Base-by-base conservation (phyloP, 2,797 vertebrate genomes). In the Acestrorhynchus altus region DNA sequence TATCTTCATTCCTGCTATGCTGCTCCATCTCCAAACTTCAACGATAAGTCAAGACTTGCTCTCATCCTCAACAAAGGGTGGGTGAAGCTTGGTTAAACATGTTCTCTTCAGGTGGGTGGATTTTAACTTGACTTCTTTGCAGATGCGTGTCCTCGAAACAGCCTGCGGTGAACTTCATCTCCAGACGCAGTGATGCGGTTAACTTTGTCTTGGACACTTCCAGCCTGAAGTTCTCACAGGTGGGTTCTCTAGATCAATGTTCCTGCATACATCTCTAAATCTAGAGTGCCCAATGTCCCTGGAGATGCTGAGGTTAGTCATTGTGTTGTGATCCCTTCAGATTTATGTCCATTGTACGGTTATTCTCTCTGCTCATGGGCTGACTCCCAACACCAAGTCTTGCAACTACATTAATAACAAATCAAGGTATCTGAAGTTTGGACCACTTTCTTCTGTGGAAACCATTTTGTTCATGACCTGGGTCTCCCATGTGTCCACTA, bases 51-150 rank as follows among this genome's bases (percentile, higher is more conserved):
- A 0, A 84, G 49, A 35, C 82, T 85, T 15, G 56, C 75, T 0
- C 67, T 92, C 49, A 84, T 93, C 5, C 35, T 88, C 47, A 93
- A 93, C 64, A 92, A 89, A 76, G 92, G 92, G 91, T 93, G 70
- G 76, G 82, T 20, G 22, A 18, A 22, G 4, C n/a, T 18, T 0
- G 0, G 1, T 5, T 24, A 1, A 1, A 0, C 1, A 4, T 24
- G 2, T 0, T 11, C n/a, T 18, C 51, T 4, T 15, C 9, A n/a
- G 0, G 11, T 11, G 20, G 22, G 47, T 6, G 1, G 0, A 4
- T 8, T 16, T 13, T 8, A 49, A 0, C 3, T 1, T 1, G 40
- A 44, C 0, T 1, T 1, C 8, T 71, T 70, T 1, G n/a, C 77
- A 93, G 93, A 77, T 93, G 93, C 0, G 7, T 83, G 7, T 82